These are phyloP conservation scores for Diadegma fenestrale DNA, from an alignment of 2,888 invertebrate species.

Conservation along the genomic window DNA sequence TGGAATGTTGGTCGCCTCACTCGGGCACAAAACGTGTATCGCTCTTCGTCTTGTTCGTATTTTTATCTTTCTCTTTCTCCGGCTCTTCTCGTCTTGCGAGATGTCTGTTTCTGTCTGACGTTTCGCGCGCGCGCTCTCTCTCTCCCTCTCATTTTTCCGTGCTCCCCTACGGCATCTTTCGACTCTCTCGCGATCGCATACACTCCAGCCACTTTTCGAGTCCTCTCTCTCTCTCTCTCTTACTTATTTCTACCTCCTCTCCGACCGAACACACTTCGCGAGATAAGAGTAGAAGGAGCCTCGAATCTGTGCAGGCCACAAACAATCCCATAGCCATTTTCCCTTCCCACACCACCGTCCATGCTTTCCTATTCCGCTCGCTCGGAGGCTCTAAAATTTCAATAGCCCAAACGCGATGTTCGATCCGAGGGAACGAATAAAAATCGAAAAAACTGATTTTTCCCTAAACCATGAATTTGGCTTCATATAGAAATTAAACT, in stretches of 20 bases:
- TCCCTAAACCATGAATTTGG: neutral
- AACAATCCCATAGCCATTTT: constrained; percentile 45
- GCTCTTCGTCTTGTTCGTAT: constrained; percentile 44
- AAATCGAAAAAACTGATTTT: constrained; percentile 7
- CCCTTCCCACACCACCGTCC: constrained; percentile 36
- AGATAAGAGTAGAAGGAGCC: constrained; percentile 56
- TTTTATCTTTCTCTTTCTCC: constrained; percentile 59
- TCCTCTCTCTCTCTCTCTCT: constrained; percentile 54
- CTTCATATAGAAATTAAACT: neutral
- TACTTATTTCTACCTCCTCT: constrained; percentile 61
- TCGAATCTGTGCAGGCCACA: constrained; percentile 62
- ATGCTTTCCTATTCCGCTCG: constrained; percentile 60
- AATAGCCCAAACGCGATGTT: constrained; percentile 12
- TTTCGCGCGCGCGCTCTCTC: constrained; percentile 71
- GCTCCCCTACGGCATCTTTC: constrained; percentile 23
- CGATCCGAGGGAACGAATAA: neutral
- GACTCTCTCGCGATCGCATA: constrained; percentile 41
- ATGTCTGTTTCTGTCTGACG: constrained; percentile 43
- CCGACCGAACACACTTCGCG: constrained; percentile 45
- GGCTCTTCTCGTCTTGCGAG: constrained; percentile 33
- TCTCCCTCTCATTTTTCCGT: constrained; percentile 72
- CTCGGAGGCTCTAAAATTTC: constrained; percentile 55
- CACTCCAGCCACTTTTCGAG: constrained; percentile 67
- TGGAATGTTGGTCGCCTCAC: constrained; percentile 84
- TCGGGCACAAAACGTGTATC: constrained; percentile 69